Evolutionary conservation across 2,888 invertebrate genomes (phyloP).

Genomic region (Anaspis maculata): DNA sequence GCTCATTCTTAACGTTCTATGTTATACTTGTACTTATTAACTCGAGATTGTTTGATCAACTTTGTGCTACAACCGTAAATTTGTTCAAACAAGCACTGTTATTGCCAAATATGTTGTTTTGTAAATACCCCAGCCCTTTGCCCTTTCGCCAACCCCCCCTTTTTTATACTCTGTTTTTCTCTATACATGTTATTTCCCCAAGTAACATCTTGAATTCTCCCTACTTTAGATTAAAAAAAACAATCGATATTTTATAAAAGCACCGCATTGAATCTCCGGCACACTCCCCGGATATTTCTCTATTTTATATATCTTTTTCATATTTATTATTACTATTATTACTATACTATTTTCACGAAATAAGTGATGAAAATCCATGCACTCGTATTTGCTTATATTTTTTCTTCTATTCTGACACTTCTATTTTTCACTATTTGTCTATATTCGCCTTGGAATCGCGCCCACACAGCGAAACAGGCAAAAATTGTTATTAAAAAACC

Average conservation of each 20-base stretch:
- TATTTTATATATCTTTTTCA: conserved; percentile 4
- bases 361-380: conserved; percentile 26
- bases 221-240: neutral
- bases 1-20: too few species aligned
- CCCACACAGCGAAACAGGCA: conserved; percentile 46
- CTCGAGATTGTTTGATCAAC: too few species aligned
- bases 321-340: conserved; percentile 7
- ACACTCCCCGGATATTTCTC: conserved; percentile 17
- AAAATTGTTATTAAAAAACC: conserved; percentile 45
- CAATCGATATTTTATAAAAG: conserved; percentile 24
- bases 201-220: conserved; percentile 38
- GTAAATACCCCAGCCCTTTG: conserved; percentile 10
- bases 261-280: conserved; percentile 40
- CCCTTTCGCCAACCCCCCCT: neutral
- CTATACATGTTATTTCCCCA: conserved; percentile 26
- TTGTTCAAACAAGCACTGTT: conserved; percentile 8
- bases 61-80: too few species aligned
- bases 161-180: too few species aligned
- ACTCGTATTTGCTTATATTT: conserved; percentile 43
- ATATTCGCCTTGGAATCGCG: conserved; percentile 45
- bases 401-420: conserved; percentile 46
- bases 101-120: conserved; percentile 24
- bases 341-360: neutral
- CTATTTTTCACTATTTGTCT: conserved; percentile 47
- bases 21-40: too few species aligned